These are phyloP conservation scores for Aphis craccivora DNA, from an alignment of 1,140 invertebrate genomes.

Conservation along the genomic window DNA sequence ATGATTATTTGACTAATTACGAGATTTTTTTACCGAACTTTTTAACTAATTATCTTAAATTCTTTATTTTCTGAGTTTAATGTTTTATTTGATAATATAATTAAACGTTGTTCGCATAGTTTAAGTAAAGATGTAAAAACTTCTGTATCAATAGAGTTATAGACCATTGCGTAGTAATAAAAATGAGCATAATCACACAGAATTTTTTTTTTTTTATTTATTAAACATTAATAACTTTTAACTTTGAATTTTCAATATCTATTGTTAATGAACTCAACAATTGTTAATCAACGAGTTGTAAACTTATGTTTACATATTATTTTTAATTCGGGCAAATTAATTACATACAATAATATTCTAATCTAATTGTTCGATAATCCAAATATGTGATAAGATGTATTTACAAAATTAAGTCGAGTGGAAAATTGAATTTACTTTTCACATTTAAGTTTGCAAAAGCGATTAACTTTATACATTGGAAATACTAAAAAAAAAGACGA, in stretches of 20 bases:
- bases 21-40: too few species aligned
- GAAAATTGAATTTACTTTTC: neutral
- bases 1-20: too few species aligned
- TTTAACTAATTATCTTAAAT: too few species aligned
- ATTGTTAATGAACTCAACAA: neutral
- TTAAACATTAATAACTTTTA: neutral
- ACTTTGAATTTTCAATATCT: neutral
- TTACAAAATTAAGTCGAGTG: too few species aligned
- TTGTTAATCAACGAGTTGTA: neutral
- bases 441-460: slow-evolving; percentile 2
- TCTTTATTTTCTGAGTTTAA: too few species aligned
- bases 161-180: neutral
- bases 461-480: neutral
- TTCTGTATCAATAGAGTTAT: too few species aligned
- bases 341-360: neutral
- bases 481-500: neutral
- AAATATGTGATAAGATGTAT: neutral
- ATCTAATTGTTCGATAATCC: neutral
- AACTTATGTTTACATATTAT: neutral
- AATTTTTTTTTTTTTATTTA: too few species aligned
- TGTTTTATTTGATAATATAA: too few species aligned
- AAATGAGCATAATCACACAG: neutral
- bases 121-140: too few species aligned
- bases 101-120: too few species aligned
- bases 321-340: neutral